Conservation (phyloP, 2,113 vertebrate species). For the Grammomys surdaster region DNA sequence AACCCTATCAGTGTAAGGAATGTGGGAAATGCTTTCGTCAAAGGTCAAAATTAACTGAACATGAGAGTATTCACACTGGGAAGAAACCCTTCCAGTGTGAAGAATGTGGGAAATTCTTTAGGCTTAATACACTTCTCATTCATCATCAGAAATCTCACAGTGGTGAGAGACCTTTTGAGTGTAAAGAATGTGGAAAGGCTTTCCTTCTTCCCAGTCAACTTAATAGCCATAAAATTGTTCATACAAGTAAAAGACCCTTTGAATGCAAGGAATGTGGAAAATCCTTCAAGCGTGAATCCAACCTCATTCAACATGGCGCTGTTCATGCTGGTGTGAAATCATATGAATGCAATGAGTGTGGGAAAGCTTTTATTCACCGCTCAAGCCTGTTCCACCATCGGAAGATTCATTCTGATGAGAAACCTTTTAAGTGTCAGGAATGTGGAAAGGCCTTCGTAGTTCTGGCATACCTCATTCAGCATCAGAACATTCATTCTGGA, state of each 20-base stretch:
- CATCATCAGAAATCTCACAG: not conserved
- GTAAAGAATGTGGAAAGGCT: slow-evolving; percentile 51
- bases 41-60: not conserved
- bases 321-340: slow-evolving; percentile 71
- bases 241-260: slow-evolving; percentile 35
- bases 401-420: slow-evolving; percentile 50
- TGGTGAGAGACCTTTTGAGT: not conserved
- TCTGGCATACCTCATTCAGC: not conserved
- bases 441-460: not conserved
- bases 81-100: slow-evolving; percentile 1
- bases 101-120: slow-evolving; percentile 62
- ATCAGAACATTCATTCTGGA: not conserved
- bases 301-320: slow-evolving; percentile 44
- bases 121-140: not conserved
- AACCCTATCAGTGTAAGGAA: not conserved
- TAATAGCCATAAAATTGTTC: slow-evolving; percentile 56
- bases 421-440: not conserved
- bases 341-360: slow-evolving; percentile 85
- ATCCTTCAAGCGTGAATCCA: slow-evolving; percentile 54
- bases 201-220: slow-evolving; percentile 6
- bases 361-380: slow-evolving; percentile 85
- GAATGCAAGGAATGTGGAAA: slow-evolving; percentile 67
- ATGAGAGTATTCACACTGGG: not conserved
- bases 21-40: not conserved
- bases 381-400: slow-evolving; percentile 83